Evolutionary conservation across 2,888 invertebrate species (phyloP), one percentile per base, ranked within the genome.

Genomic region (Drepana falcataria): DNA sequence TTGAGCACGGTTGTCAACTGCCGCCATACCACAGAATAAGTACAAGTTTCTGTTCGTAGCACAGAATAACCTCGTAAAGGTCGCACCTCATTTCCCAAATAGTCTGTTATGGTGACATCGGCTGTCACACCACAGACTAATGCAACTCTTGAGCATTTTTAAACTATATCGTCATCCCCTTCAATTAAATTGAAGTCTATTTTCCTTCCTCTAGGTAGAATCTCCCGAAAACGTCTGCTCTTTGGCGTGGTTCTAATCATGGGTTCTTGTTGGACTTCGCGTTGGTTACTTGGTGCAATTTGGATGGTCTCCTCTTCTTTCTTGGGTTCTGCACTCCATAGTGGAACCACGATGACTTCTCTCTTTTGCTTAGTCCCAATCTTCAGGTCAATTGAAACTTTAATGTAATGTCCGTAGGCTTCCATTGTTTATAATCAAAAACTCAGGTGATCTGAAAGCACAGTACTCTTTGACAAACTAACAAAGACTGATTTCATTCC

Each of bases 181-280:
- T 76, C 74, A 5, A 60, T 51, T 41, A 69, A 53, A 57, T 74
- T 65, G 48, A 76, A 76, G 51, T 75, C 56, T 5, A 75, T 57
- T 44, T 61, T 61, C 53, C 61, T 64, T 4, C 53, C 55, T 47
- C 48, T 63, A 0, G 57, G 61, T 7, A 63, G 57, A 1, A 59
- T 54, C 2, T 66, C 69, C 55, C 53, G 64, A 34, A 35, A 53
- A 35, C 56, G 65, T 37, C 56, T 62, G 7, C 53, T 52, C 53
- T 49, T 67, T 3, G 75, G 75, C 0, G 74, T 75, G 2, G 44
- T 3, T 44, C 44, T 44, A 9, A 44, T 44, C 21, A 21, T 21
- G 21, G 21, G 21, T 21, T 21, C 21, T 21, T 21, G 6, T 9
- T 44, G 9, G 9, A 9, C 9, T 44, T 44, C 3, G 9, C 44